Percentiles rank a stretch among this genome's conserved stretches.
These are phyloP conservation scores for Acleris laterana DNA, from an alignment of 2,888 invertebrate species.

Conservation along the genomic window DNA sequence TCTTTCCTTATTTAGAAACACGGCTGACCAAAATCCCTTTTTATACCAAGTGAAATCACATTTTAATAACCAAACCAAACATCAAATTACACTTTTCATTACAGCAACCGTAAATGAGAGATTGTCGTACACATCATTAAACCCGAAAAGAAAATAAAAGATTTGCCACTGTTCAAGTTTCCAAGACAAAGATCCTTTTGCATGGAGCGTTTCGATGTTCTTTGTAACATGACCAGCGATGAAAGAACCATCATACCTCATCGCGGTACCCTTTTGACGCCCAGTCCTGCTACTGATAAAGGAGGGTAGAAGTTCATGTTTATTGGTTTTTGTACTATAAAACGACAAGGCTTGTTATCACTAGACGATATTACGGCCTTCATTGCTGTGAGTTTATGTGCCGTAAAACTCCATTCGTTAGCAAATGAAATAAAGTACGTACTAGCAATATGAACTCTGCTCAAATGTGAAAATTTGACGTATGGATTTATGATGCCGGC, in stretches of 20 bases:
- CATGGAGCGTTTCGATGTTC: constrained; percentile 44
- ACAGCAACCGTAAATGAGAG: constrained; percentile 39
- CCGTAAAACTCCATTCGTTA: constrained; percentile 57
- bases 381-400: constrained; percentile 56
- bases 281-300: constrained; percentile 18
- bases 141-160: constrained; percentile 55
- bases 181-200: constrained; percentile 50
- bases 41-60: not conserved
- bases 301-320: constrained; percentile 42
- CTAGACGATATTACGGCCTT: constrained; percentile 49
- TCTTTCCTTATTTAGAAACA: constrained; percentile 48
- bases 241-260: constrained; percentile 42
- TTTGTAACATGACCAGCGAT: constrained; percentile 45
- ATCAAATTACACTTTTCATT: constrained; percentile 30
- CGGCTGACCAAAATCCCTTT: constrained; percentile 3
- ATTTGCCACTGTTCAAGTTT: constrained; percentile 54
- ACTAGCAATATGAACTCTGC: constrained; percentile 43
- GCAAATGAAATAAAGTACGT: constrained; percentile 56
- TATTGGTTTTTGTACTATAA: constrained; percentile 47
- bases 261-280: constrained; percentile 43
- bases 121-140: constrained; percentile 52
- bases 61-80: constrained; percentile 12
- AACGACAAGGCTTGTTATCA: constrained; percentile 58
- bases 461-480: constrained; percentile 44
- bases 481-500: constrained; percentile 46